Evolutionary conservation across 2,797 vertebrate species (phyloP), one percentile per base, ranked within the genome.

Genomic region (Cheracebus regulus): DNA sequence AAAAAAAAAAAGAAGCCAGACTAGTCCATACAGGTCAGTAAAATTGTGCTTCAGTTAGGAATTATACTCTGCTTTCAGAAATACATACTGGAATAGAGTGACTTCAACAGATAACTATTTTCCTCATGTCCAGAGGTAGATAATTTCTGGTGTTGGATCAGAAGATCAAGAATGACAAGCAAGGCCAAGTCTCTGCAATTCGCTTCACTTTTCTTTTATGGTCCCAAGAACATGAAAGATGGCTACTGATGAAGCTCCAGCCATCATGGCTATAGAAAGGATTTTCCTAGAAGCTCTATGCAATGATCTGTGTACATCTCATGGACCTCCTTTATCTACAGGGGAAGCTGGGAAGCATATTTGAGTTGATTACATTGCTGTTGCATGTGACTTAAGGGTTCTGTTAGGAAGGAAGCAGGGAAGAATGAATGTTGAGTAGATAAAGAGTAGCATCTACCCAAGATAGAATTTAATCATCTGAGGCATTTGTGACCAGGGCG

Each of bases 61-160:
- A 83, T 95, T 70, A 5, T 55, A 55, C 22, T 64, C 28, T 88
- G 15, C 55, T 88, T 94, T 48, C 94, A 64, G 88, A 95, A 86
- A 61, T 33, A 81, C n/a, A 70, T 14, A 24, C 76, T 90, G 15
- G 30, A 89, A 46, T 39, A 80, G 14, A 81, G 20, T 86, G 39
- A 55, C 57, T 90, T 97, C 22, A 58, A 48, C 1, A 88, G 48
- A 28, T 81, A 92, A 67, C 41, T 88, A n/a, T 80, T 80, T 93
- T 93, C 84, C 33, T 93, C 5, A 19, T 52, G 28, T 44, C 26
- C n/a, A 82, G 70, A 12, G 50, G 17, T 64, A 80, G 13, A 30
- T 55, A 83, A 20, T 86, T 87, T 90, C 78, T 88, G 19, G 8
- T 28, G 26, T 33, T 95, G 48, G 9, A 64, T 95, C 75, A 95